Conservation (phyloP, 2,888 invertebrate genomes). For the Calameuta idolon region DNA sequence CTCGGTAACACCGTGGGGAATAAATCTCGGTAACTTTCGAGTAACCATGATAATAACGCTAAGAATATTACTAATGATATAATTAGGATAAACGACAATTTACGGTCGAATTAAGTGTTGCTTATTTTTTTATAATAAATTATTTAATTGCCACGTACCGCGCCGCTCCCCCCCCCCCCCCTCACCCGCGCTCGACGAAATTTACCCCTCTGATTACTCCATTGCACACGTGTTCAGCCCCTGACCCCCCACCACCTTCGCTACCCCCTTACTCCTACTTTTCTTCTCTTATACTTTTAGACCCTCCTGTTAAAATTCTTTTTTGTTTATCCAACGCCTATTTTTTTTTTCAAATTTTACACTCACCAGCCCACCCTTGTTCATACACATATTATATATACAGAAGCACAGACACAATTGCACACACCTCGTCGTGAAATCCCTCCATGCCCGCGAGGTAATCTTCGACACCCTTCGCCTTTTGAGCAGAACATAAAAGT, state of each 20-base stretch:
- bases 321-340: not conserved
- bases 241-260: not conserved
- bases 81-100: conserved; percentile 18
- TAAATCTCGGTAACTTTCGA: not conserved
- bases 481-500: conserved; percentile 19
- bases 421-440: not conserved
- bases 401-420: not conserved
- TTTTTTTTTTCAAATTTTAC: not conserved
- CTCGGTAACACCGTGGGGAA: not conserved
- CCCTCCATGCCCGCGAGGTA: not conserved
- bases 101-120: conserved; percentile 18
- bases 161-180: not conserved
- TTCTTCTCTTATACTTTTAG: not conserved
- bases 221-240: not conserved
- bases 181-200: not conserved
- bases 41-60: conserved; percentile 14
- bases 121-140: conserved; percentile 12
- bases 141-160: not conserved
- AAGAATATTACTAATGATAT: conserved; percentile 20
- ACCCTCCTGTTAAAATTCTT: not conserved
- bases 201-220: not conserved
- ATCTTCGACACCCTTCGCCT: not conserved
- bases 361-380: not conserved
- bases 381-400: not conserved
- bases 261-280: not conserved